Base-by-base conservation (phyloP, 2,888 invertebrate species). In the Plusia festucae region DNA sequence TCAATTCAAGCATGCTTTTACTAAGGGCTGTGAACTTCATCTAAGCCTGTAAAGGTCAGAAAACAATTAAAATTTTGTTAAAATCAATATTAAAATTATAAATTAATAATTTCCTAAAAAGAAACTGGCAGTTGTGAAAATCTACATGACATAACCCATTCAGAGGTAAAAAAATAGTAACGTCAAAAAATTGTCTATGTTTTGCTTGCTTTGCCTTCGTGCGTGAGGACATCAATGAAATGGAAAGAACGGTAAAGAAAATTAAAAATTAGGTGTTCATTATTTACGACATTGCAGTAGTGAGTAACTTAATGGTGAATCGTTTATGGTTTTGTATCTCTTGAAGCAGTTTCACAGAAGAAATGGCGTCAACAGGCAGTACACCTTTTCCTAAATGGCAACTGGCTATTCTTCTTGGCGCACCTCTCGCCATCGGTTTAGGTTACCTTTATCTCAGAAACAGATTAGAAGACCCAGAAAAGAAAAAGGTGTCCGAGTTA, bases 311-410 rank as follows among this genome's bases (percentile, higher is more conserved):
- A 91, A 91, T 92, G 90, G 89, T 91, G 89, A 88, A 90, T 86
- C 83, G 84, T 88, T 88, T 88, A 85, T 79, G 83, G 80, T 79
- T 81, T 76, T 81, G 51, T 81, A 81, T 78, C 69, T 75, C 70
- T 80, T 82, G 72, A 86, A 85, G 78, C 75, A 78, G 73, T 83
- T 85, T 70, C 68, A 59, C 58, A 64, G 66, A 81, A 82, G 88
- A 83, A 77, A 95, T 95, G 94, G 91, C 93, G 79, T 95, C 95
- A 74, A 95, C 95, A 66, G 95, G 95, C 82, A 95, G 96, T 87
- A 95, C 95, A 88, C 95, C 96, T 60, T 95, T 97, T 91, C 96
- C 97, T 79, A 98, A 97, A 96, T 98, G 98, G 98, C 98, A 98
- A 95, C 95, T 98, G 84, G 98, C 98, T 70, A 95, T 98, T 72